phyloP scores from a whole-genome alignment of 2,888 invertebrate species.

The Fragum fragum region DNA sequence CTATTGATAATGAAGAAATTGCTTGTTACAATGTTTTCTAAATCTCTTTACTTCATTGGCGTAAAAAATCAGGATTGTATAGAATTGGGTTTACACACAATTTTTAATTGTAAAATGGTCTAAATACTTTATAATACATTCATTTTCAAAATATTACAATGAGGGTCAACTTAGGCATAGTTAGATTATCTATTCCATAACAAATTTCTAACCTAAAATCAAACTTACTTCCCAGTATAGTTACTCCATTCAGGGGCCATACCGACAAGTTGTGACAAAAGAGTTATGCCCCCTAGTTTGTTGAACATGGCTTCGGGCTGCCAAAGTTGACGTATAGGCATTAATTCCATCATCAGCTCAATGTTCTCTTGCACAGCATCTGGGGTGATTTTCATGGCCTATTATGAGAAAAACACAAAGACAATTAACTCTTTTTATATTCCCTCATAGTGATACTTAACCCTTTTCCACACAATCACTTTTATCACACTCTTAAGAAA shows the following conservation, averaged over 20 bases:
- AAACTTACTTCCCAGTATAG: slow-evolving; percentile 91
- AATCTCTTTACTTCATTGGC: neutral
- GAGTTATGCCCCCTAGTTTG: slow-evolving; percentile 92
- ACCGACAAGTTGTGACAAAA: slow-evolving; percentile 95
- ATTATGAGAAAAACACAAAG: too few relatives aligned
- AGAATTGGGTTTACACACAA: too few relatives aligned
- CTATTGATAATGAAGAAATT: too few relatives aligned
- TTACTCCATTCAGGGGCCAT: slow-evolving; percentile 96
- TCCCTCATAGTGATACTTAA: too few relatives aligned
- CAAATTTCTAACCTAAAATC: too few relatives aligned
- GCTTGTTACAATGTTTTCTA: neutral
- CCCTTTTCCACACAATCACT: too few relatives aligned
- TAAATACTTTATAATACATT: too few relatives aligned
- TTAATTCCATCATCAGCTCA: slow-evolving; percentile 92
- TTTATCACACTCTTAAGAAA: too few relatives aligned
- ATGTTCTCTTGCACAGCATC: slow-evolving; percentile 96
- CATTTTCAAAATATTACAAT: too few relatives aligned
- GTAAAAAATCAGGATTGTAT: neutral
- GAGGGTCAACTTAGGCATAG: too few relatives aligned
- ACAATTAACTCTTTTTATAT: neutral
- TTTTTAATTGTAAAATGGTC: too few relatives aligned
- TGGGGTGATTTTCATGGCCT: slow-evolving; percentile 89
- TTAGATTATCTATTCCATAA: too few relatives aligned
- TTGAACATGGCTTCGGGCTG: slow-evolving; percentile 95
- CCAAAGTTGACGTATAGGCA: slow-evolving; percentile 94